Base-by-base conservation (phyloP, 92 coral and sea anemone species). In the Scolanthus callimorphus region DNA sequence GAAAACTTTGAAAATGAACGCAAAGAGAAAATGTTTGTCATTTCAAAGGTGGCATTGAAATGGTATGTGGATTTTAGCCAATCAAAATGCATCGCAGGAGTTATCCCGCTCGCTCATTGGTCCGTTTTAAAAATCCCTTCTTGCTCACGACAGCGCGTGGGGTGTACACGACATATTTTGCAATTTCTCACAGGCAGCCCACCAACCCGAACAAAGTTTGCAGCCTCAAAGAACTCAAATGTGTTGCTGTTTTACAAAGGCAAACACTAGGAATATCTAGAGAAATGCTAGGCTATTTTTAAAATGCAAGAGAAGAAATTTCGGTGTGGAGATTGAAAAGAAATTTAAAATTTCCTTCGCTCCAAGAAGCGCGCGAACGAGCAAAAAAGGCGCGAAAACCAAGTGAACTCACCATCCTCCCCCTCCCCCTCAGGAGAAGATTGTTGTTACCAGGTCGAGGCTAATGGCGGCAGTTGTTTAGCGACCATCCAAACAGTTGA, bases 101-200 rank as follows among this genome's bases (percentile, higher is more conserved):
- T 82, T 69, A 70, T 69, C 51, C 59, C 48, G 51, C 67, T 48
- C 58, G 54, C 70, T 57, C 27, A 82, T 70, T 82, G 89, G 89
- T 39, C 22, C 24, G 29, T 44, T 58, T 69, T 76, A 76, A 75
- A 67, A 69, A 78, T 69, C 61, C 61, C 84, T 69, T 55, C 43
- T 34, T 77, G 8, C 65, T 81, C 82, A 74, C 87, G 87, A 67
- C 64, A 81, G 77, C 67, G 12, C 52, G 52, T 34, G 41, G n/a
- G n/a, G 52, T 46, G 52, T 19, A 46, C 52, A 46, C 52, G 52
- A 46, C 52, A 46, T 34, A n/a, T n/a, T n/a, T n/a, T n/a, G n/a
- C n/a, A n/a, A n/a, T n/a, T n/a, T n/a, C n/a, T n/a, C n/a, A n/a
- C n/a, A n/a, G n/a, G n/a, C n/a, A n/a, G n/a, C n/a, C n/a, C n/a